phyloP scores from a whole-genome alignment of 23 tunicate species.

The Halocynthia aurantium region DNA sequence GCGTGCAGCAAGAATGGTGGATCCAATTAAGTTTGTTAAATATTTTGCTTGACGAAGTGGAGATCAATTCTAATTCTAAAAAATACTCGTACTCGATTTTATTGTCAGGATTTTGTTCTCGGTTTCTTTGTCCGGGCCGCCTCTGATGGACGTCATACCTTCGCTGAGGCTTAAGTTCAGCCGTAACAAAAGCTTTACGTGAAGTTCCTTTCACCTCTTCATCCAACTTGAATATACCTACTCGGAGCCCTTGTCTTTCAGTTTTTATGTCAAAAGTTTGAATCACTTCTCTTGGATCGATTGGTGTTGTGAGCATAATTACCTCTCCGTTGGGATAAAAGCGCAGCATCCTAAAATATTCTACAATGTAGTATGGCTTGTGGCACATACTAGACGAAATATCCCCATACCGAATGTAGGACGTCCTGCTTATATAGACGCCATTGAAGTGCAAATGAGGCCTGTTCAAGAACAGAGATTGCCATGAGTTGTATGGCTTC shows the following conservation, averaged over 20 bases:
- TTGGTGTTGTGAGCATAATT: constrained; percentile 17
- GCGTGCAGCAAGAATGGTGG: constrained; percentile 20
- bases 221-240: not conserved
- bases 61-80: constrained; percentile 5
- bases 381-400: not conserved
- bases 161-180: not conserved
- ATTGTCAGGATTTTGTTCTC: not conserved
- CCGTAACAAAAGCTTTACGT: not conserved
- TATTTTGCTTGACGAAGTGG: constrained; percentile 18
- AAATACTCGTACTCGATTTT: not conserved
- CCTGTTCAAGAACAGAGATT: constrained; percentile 1
- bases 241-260: constrained; percentile 7
- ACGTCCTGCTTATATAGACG: constrained; percentile 14
- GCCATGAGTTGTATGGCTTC: constrained; percentile 15
- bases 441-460: constrained; percentile 23
- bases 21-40: constrained; percentile 18
- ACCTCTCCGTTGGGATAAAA: constrained; percentile 18
- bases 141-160: not conserved
- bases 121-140: not conserved
- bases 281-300: constrained; percentile 20
- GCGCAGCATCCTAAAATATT: constrained; percentile 16
- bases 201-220: not conserved
- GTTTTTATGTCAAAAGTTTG: constrained; percentile 9
- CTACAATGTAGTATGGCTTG: constrained; percentile 12
- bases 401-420: constrained; percentile 15